Base-by-base conservation (phyloP, 1,140 invertebrate genomes). In the Nebria ingens region DNA sequence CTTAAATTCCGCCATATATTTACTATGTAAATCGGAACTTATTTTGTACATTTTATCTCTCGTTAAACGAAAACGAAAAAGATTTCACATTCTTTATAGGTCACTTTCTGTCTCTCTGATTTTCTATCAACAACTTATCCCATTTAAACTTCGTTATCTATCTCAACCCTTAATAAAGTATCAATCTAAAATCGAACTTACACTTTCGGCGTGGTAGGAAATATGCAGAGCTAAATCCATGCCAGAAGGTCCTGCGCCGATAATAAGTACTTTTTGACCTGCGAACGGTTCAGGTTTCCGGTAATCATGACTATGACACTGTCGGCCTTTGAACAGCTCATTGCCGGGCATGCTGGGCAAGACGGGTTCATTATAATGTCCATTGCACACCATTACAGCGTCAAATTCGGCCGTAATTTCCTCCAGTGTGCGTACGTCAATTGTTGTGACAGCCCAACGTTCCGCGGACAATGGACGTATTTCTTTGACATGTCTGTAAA, bases 161-260 rank as follows among this genome's bases (percentile, higher is more conserved):
- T n/a, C n/a, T n/a, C n/a, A n/a, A n/a, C n/a, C n/a, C n/a, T n/a
- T n/a, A n/a, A n/a, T n/a, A n/a, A n/a, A n/a, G n/a, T n/a, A n/a
- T n/a, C n/a, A n/a, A n/a, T n/a, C n/a, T n/a, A n/a, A n/a, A n/a
- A n/a, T n/a, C n/a, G n/a, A n/a, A 42, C 59, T 70, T 15, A 89
- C 86, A 56, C 78, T 70, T 58, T 77, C 66, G 0, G 87, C 83
- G 12, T 78, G 76, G 51, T 68, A 67, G 11, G 86, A 81, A 61
- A 93, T 79, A 61, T 93, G 89, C 42, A 91, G 65, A 0, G 86
- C 80, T 45, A 94, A 82, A 69, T 94, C 91, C 77, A 86, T 80
- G 6, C 91, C 92, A 13, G 91, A 94, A 9, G 90, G 85, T 15
- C 89, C 90, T 45, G 87, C 89, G 3, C 93, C 93, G 22, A 96